These are phyloP conservation scores for Merops nubicus DNA, from an alignment of 2,113 vertebrate genomes.

Conservation along the genomic window DNA sequence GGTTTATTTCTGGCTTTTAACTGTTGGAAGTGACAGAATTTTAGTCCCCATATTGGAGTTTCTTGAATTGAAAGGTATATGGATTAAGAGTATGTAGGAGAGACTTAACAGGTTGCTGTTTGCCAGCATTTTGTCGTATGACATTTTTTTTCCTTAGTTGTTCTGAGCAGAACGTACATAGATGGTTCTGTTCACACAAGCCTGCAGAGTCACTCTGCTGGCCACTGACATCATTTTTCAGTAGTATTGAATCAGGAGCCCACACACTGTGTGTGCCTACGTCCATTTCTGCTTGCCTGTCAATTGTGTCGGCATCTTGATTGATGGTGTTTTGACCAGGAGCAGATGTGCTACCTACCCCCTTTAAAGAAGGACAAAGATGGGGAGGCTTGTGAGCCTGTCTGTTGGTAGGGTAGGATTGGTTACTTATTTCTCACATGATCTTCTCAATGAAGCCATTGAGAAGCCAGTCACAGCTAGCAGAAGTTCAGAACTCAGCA, in stretches of 20 bases:
- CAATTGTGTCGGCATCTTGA: background rate
- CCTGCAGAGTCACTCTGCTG: background rate
- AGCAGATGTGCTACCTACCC: background rate
- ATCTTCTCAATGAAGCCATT: background rate
- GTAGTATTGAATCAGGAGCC: background rate
- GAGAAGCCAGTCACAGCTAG: background rate
- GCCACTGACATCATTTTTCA: background rate
- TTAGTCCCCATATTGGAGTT: background rate
- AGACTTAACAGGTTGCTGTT: background rate
- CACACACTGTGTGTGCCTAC: background rate
- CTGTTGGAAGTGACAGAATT: background rate
- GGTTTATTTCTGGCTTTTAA: background rate
- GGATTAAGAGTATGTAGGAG: background rate
- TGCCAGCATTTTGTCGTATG: background rate
- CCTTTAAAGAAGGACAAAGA: background rate
- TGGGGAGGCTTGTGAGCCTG: background rate
- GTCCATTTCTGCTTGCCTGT: background rate
- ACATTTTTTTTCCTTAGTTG: background rate
- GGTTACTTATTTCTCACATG: background rate
- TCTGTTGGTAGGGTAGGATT: background rate
- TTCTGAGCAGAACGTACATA: background rate
- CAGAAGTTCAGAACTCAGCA: background rate
- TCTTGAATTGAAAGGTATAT: background rate
- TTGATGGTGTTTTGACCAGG: background rate
- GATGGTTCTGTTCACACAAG: background rate